Base-by-base conservation (phyloP, 2,888 invertebrate species). In the Lochmaea capreae region DNA sequence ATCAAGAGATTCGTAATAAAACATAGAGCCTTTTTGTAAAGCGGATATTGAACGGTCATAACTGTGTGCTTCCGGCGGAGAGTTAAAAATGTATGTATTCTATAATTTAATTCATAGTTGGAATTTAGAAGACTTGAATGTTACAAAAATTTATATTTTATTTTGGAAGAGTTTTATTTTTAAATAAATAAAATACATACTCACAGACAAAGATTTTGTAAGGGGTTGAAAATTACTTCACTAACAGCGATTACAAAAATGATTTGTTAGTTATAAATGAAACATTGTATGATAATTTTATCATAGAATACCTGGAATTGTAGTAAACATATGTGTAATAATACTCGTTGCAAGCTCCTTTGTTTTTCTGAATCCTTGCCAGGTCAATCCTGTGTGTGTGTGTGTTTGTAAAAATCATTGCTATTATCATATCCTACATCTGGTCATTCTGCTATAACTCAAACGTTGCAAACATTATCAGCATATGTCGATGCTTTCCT, bases 21-120 rank as follows among this genome's bases (percentile, higher is more conserved):
- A 72, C 72, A 61, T 42, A 54, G 54, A 75, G 59, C 33, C n/a
- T 69, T 68, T 59, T 57, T 43, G 12, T 74, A 46, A 42, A 67
- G 65, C 75, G 69, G 66, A 76, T 76, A 61, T 61, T 71, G 65
- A 61, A 59, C 71, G 52, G 72, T 71, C 73, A 76, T 66, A 76
- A 74, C 68, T 71, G 61, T 73, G 71, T 65, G 76, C 76, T 77
- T 79, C 78, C 78, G 78, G 78, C 67, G 67, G 62, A 76, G 72
- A 77, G 75, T 72, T 59, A 77, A 68, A 68, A 63, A 73, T 18
- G 62, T 39, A 9, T 61, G n/a, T 46, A 68, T 58, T 57, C 58
- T 59, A 46, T 46, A 59, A 54, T 46, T 46, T 46, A 10, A 46
- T 46, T 46, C 46, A 46, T 46, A 46, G 46, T 46, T 12, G 46